Percentiles rank a stretch among this genome's conserved stretches.
These are phyloP conservation scores for Chaetorhynchus papuensis DNA, from an alignment of 2,113 vertebrate genomes.

Conservation along the genomic window DNA sequence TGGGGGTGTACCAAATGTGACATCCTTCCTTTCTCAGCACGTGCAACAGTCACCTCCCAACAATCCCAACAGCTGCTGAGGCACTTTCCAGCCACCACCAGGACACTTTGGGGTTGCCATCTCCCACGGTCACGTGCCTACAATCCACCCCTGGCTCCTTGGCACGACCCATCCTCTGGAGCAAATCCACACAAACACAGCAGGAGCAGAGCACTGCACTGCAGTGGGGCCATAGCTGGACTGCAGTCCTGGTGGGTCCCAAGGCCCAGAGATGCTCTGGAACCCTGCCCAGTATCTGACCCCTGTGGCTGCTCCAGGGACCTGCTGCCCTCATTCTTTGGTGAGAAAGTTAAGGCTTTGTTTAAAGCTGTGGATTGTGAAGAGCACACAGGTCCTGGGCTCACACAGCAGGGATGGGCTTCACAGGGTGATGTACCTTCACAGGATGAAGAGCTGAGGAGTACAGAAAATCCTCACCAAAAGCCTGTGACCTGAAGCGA, in stretches of 20 bases:
- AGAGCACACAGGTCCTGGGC: not conserved
- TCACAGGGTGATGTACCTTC: not conserved
- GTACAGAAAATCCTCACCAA: not conserved
- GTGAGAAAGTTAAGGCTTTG: not conserved
- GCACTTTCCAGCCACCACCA: not conserved
- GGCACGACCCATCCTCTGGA: not conserved
- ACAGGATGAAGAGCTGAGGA: not conserved
- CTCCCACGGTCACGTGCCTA: not conserved
- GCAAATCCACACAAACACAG: not conserved
- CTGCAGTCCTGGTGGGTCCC: not conserved
- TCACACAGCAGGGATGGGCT: not conserved
- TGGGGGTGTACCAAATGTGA: not conserved
- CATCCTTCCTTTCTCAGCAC: not conserved
- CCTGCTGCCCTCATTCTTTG: not conserved
- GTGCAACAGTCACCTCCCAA: not conserved
- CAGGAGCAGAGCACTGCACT: rapidly evolving
- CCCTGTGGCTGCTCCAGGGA: not conserved
- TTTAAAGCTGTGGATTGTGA: not conserved
- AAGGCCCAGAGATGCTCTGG: not conserved
- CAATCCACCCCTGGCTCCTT: not conserved
- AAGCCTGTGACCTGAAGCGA: not conserved
- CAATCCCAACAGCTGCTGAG: not conserved
- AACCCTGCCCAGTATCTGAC: not conserved
- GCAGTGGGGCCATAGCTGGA: not conserved
- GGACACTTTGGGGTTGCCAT: not conserved